Percentiles rank a stretch among this genome's conserved stretches.
Conservation (phyloP, 1,140 invertebrate species). For the Hetaerina americana region DNA sequence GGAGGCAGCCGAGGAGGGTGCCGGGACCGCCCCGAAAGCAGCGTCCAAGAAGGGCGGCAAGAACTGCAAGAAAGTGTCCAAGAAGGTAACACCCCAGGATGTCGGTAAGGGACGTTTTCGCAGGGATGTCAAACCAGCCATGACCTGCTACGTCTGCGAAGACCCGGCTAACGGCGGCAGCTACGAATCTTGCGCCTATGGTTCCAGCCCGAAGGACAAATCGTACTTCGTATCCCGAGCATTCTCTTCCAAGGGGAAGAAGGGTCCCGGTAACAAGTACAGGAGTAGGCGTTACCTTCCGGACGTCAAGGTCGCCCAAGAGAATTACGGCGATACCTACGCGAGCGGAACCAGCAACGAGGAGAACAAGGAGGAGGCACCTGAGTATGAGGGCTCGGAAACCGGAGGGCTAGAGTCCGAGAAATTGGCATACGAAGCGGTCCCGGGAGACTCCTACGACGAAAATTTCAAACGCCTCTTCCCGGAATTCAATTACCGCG, state of each 20-base stretch:
- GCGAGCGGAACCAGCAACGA: conserved; percentile 2
- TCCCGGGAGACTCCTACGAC: conserved; percentile 20
- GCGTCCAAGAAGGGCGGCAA: neutral
- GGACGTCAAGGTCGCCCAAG: conserved; percentile 18
- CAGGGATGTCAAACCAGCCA: conserved; percentile 14
- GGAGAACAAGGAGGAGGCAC: too few relatives aligned
- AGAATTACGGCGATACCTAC: too few relatives aligned
- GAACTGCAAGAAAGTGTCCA: neutral
- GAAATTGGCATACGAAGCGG: neutral
- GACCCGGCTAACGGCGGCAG: conserved; percentile 51
- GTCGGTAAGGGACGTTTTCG: neutral
- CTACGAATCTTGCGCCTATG: conserved; percentile 56
- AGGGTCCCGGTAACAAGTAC: conserved; percentile 12
- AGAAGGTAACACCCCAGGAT: neutral
- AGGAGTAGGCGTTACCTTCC: conserved; percentile 13
- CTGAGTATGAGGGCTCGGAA: too few relatives aligned
- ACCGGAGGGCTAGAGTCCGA: too few relatives aligned
- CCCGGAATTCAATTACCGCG: conserved; percentile 21
- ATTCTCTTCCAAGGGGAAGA: conserved; percentile 20
- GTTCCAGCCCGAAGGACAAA: conserved; percentile 50
- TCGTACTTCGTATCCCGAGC: conserved; percentile 32
- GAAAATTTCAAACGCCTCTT: conserved; percentile 29
- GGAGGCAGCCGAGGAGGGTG: neutral
- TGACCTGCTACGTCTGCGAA: conserved; percentile 50
- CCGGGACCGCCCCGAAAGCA: too few relatives aligned